These are phyloP conservation scores for Desmodus rotundus DNA, from an alignment of 2,113 vertebrate genomes.

Conservation along the genomic window DNA sequence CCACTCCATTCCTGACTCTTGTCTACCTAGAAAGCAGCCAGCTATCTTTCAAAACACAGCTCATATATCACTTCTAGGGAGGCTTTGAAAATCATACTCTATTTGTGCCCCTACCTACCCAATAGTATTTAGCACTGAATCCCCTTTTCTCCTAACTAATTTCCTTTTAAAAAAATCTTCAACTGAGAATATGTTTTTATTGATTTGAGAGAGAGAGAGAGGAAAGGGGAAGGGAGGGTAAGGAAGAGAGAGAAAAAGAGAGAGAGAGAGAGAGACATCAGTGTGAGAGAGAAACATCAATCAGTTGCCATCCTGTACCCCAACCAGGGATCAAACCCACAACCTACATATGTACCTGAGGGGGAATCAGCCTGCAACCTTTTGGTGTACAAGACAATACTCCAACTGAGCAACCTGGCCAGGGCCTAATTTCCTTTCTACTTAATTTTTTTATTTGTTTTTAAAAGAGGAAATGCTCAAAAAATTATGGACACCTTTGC, in stretches of 20 bases:
- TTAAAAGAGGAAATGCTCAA: background rate
- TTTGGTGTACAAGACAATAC: too few species aligned
- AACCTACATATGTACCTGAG: too few species aligned
- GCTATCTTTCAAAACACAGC: background rate
- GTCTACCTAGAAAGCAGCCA: background rate
- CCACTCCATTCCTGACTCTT: background rate
- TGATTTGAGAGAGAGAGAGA: too few species aligned
- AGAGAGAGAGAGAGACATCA: too few species aligned
- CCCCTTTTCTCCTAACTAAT: background rate
- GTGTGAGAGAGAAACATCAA: too few species aligned
- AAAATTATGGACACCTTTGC: background rate
- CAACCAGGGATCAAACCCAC: too few species aligned
- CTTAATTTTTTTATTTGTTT: background rate
- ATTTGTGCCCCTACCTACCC: background rate
- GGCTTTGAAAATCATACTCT: background rate
- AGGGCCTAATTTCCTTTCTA: background rate
- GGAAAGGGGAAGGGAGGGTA: too few species aligned
- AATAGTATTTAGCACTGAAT: background rate
- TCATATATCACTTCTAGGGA: background rate
- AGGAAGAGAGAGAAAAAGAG: too few species aligned
- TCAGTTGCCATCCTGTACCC: too few species aligned
- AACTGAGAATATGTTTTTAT: too few species aligned
- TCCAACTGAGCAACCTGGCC: too few species aligned
- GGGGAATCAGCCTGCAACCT: too few species aligned
- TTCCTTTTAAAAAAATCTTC: background rate